A percentile compares a stretch with the other conserved stretches of the same genome.
phyloP scores from a whole-genome alignment of 2,797 vertebrate genomes.

The Dendrocincla fuliginosa region DNA sequence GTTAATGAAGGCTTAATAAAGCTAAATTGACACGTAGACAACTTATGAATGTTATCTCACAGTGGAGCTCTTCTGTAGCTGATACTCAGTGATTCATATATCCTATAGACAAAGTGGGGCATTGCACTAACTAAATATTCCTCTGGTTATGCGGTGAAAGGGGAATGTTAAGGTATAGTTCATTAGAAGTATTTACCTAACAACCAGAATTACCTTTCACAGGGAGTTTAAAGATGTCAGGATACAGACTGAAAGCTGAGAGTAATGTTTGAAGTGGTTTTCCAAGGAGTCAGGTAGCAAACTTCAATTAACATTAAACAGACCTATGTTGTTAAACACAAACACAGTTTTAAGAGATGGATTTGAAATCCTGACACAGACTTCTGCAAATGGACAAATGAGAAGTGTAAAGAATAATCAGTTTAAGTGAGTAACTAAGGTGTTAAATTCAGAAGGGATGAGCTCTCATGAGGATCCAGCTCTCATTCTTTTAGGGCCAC shows the following conservation, averaged over 20 bases:
- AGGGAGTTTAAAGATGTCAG: not conserved
- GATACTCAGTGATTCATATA: not conserved
- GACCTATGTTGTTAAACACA: not conserved
- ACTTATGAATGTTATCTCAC: not conserved
- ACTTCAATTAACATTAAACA: conserved; percentile 9
- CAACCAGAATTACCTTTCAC: not conserved
- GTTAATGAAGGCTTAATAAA: conserved; percentile 23
- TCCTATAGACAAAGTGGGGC: not conserved
- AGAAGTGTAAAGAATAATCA: not conserved
- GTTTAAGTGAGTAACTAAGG: not conserved
- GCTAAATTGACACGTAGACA: not conserved
- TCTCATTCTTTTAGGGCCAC: not conserved
- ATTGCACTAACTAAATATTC: not conserved
- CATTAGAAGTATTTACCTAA: not conserved
- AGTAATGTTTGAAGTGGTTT: not conserved
- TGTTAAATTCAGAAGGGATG: not conserved
- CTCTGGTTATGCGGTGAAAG: not conserved
- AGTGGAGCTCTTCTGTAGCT: not conserved
- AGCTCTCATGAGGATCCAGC: not conserved
- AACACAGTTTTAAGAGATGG: not conserved
- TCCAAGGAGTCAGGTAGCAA: not conserved
- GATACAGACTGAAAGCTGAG: not conserved
- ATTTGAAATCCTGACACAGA: not conserved
- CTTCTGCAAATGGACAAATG: not conserved
- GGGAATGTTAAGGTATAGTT: not conserved